Base-by-base conservation (phyloP, 2,797 vertebrate genomes). In the Chelmon rostratus region DNA sequence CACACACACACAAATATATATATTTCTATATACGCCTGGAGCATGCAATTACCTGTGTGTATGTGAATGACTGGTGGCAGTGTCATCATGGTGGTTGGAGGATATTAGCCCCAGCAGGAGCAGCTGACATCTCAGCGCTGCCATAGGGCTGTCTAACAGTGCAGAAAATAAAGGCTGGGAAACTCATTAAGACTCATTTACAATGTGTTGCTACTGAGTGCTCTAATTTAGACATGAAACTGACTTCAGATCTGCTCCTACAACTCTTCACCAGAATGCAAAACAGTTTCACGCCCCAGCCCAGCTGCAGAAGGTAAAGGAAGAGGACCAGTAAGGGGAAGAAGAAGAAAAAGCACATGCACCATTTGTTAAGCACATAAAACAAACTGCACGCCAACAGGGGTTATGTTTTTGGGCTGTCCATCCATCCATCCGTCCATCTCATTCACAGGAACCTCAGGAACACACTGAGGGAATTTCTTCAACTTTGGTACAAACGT, bases 131-230 rank as follows among this genome's bases (percentile, higher is more conserved):
- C 86, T 85, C 81, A 46, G 31, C 54, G 74, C 85, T 87, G 90
- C 92, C 91, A 91, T 76, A 64, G 91, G 90, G 91, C 84, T 92
- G 92, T 91, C 85, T 93, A 94, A 93, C 93, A 90, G 93, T 92
- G 91, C 93, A 94, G 95, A 95, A 95, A 95, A 95, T 95, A 92
- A 91, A 92, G 86, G 89, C 87, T 82, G 84, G 63, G 91, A 93
- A 93, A 93, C 84, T 92, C 92, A 94, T 92, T 94, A 88, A 83
- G 91, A 81, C 89, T 91, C 89, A 89, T 92, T 90, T 90, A 85
- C 86, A 83, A 76, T 82, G 91, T 86, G 83, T 74, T 76, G 88
- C 82, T 83, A 70, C 83, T 76, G 77, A 87, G 89, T 67, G 84
- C 75, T 91, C 88, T 84, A 89, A 91, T 92, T 89, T 90, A 87